Percentiles rank a stretch among this genome's conserved stretches.
These are phyloP conservation scores for Gallinago media DNA, from an alignment of 2,113 vertebrate genomes.

Conservation along the genomic window DNA sequence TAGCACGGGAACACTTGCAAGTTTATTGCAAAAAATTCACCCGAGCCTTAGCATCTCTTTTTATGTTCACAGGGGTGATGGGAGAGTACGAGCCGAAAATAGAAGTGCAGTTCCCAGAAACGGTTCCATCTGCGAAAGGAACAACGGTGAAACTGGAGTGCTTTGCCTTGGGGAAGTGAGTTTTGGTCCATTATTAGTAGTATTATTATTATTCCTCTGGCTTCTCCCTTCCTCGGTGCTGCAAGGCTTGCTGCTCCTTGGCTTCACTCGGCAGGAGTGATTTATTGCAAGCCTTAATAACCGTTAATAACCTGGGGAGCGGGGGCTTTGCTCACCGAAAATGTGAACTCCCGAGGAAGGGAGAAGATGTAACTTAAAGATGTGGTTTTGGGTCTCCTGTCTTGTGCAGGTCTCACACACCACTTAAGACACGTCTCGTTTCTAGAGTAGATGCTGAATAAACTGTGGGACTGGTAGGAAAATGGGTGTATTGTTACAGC, in stretches of 20 bases:
- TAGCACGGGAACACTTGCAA: background rate
- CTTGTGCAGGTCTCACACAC: background rate
- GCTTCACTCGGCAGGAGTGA: background rate
- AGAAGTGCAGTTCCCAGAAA: constrained; percentile 97
- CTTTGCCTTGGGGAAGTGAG: constrained; percentile 99
- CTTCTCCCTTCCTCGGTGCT: background rate
- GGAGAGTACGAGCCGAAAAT: constrained; percentile 99
- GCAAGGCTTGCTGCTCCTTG: background rate
- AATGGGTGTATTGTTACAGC: background rate
- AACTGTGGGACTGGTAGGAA: background rate
- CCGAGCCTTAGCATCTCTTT: constrained; percentile 44
- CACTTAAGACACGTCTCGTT: fast-evolving
- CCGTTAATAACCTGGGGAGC: background rate
- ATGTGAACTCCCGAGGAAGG: background rate
- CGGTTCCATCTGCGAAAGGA: constrained; percentile 90
- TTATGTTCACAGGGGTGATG: constrained; percentile 90
- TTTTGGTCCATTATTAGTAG: background rate
- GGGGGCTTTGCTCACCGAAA: background rate
- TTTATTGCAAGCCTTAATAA: background rate
- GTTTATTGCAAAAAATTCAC: constrained; percentile 31
- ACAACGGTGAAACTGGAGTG: constrained; percentile 93
- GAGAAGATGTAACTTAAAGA: background rate
- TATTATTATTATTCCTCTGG: background rate
- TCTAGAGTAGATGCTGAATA: background rate
- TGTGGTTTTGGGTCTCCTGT: background rate